Evolutionary conservation across 2,797 vertebrate genomes (phyloP), one percentile per base, ranked within the genome.

Genomic region (Poecilia velifera): DNA sequence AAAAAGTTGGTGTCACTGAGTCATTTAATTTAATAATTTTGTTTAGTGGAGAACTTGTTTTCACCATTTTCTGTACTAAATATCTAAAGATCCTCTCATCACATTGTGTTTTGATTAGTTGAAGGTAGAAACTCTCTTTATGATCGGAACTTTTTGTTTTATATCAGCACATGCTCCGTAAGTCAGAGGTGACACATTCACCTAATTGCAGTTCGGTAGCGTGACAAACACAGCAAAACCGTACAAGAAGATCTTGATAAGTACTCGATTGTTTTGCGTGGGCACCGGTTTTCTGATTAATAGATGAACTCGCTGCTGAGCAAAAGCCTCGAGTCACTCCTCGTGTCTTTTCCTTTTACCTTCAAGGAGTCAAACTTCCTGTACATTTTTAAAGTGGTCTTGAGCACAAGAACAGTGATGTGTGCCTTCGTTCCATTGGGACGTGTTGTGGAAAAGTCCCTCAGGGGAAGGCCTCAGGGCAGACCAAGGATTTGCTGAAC

Each of bases 401-500:
- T 45, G 68, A 16, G 68, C 41, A n/a, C 41, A 71, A 6, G 41
- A 6, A 28, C 12, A 71, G 39, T 41, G 34, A 43, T 28, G 41
- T 71, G 68, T 71, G 68, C 41, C 41, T 68, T 68, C 39, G 1
- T 25, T 68, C 66, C 68, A 45, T 71, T 45, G 41, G 68, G 68
- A 71, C 68, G 0, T 71, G 68, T 71, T 45, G n/a, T 71, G 68
- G 68, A 45, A 71, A 71, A 71, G 41, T 71, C 68, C 39, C 41
- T 71, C 68, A 28, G 12, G 41, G 68, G 25, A n/a, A 71, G 41
- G 22, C 68, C 68, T 71, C 68, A 10, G 68, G 68, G 41, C 41
- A 45, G 68, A 45, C 41, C 22, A 12, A 71, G 68, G 68, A 71
- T 45, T 71, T 71, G 68, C 39, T 45, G 49, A 16, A 57, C 41